These are phyloP conservation scores for Adrianichthys oophorus DNA, from an alignment of 2,797 vertebrate species.

Conservation along the genomic window DNA sequence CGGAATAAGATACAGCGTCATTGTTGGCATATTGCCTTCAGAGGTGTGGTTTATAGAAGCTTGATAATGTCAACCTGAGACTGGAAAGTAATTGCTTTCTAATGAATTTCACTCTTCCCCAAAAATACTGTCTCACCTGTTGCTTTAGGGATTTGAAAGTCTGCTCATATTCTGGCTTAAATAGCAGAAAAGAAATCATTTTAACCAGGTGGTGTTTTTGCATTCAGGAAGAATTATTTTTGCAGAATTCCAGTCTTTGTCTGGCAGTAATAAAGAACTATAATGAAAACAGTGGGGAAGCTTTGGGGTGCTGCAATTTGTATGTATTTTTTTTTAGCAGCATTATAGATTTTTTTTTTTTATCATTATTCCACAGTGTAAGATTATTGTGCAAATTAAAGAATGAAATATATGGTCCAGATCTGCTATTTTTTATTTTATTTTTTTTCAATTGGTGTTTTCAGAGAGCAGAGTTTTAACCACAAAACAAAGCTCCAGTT, in stretches of 20 bases:
- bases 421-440: too few species aligned
- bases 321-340: not conserved
- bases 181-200: constrained; percentile 39
- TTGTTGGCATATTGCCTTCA: constrained; percentile 58
- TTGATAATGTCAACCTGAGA: constrained; percentile 63
- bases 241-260: constrained; percentile 8
- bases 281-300: constrained; percentile 15
- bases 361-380: too few species aligned
- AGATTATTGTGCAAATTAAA: too few species aligned
- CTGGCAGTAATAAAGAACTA: constrained; percentile 21
- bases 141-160: constrained; percentile 38
- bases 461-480: too few species aligned
- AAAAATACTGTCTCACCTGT: constrained; percentile 52
- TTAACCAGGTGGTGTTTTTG: constrained; percentile 14
- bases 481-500: too few species aligned
- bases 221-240: constrained; percentile 31
- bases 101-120: constrained; percentile 56
- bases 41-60: constrained; percentile 39
- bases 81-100: constrained; percentile 67
- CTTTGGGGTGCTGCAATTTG: not conserved
- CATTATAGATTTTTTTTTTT: too few species aligned
- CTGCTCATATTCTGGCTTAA: constrained; percentile 20
- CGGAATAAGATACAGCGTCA: constrained; percentile 47
- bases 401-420: too few species aligned
- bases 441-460: too few species aligned